Evolutionary conservation across 2,888 invertebrate genomes (phyloP).

Genomic region (Notocelia uddmanniana): DNA sequence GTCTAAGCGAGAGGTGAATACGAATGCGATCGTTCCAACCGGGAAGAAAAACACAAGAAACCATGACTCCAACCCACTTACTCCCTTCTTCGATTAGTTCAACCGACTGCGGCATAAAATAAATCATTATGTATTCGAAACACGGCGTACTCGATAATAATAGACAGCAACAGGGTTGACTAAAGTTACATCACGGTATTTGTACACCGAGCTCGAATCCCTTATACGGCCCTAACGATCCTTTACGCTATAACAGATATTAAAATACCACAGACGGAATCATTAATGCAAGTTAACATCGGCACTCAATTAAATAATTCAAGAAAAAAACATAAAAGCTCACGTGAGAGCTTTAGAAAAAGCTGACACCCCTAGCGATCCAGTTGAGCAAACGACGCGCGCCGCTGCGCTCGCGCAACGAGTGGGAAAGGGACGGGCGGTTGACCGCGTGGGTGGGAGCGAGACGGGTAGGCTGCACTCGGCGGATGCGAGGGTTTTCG

Average conservation of each 20-base stretch:
- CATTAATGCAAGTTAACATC: slow-evolving; percentile 61
- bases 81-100: slow-evolving; percentile 52
- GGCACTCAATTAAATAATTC: slow-evolving; percentile 72
- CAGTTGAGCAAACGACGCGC: slow-evolving; percentile 81
- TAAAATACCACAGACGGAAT: slow-evolving; percentile 57
- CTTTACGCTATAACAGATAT: slow-evolving; percentile 52
- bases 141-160: slow-evolving; percentile 68
- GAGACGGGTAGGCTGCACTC: slow-evolving; percentile 68
- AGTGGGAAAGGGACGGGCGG: slow-evolving; percentile 61
- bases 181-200: slow-evolving; percentile 53
- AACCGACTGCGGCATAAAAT: slow-evolving; percentile 61
- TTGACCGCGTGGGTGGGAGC: slow-evolving; percentile 55
- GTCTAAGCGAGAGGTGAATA: slow-evolving; percentile 64
- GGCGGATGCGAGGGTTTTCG: slow-evolving; percentile 83
- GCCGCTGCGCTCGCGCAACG: slow-evolving; percentile 77
- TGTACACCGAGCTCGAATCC: slow-evolving; percentile 12
- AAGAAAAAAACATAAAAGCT: slow-evolving; percentile 68
- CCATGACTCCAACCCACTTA: slow-evolving; percentile 3
- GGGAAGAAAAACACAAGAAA: slow-evolving; percentile 4
- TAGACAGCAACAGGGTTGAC: slow-evolving; percentile 58
- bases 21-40: slow-evolving; percentile 59
- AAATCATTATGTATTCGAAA: slow-evolving; percentile 76
- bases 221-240: slow-evolving; percentile 35
- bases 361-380: slow-evolving; percentile 81
- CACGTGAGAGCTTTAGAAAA: slow-evolving; percentile 77